These are phyloP conservation scores for Campoletis sonorensis DNA, from an alignment of 1,140 invertebrate genomes.

Conservation along the genomic window DNA sequence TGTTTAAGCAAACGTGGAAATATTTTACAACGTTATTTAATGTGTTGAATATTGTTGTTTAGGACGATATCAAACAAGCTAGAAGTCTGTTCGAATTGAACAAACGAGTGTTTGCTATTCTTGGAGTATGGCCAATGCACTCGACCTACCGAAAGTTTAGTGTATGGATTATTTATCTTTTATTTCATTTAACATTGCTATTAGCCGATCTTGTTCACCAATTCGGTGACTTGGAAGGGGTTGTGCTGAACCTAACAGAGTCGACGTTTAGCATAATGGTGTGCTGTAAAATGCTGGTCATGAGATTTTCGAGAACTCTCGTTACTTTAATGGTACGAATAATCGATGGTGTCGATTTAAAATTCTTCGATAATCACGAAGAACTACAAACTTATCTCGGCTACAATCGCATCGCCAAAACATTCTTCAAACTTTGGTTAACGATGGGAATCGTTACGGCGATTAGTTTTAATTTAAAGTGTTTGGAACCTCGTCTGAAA, in stretches of 20 bases:
- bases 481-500: conserved; percentile 31
- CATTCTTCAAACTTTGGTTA: conserved; percentile 35
- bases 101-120: conserved; percentile 11
- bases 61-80: conserved; percentile 33
- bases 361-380: conserved; percentile 6
- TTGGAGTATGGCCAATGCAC: conserved; percentile 45
- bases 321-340: background rate
- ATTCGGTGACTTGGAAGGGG: conserved; percentile 36
- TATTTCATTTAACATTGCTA: conserved; percentile 27
- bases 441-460: conserved; percentile 26
- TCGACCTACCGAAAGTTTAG: conserved; percentile 27
- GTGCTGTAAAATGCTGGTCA: conserved; percentile 32
- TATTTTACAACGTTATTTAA: background rate
- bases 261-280: conserved; percentile 39
- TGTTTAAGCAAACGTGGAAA: too few relatives aligned
- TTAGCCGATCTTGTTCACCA: conserved; percentile 31
- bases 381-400: conserved; percentile 47
- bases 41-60: background rate
- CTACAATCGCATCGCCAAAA: conserved; percentile 45
- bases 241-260: conserved; percentile 43
- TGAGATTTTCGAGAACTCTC: conserved; percentile 32
- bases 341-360: conserved; percentile 17
- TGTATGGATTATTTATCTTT: conserved; percentile 25
- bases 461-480: conserved; percentile 36
- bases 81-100: conserved; percentile 38